Conservation (phyloP, 2,797 vertebrate genomes). For the Hyperoplus lanceolatus region DNA sequence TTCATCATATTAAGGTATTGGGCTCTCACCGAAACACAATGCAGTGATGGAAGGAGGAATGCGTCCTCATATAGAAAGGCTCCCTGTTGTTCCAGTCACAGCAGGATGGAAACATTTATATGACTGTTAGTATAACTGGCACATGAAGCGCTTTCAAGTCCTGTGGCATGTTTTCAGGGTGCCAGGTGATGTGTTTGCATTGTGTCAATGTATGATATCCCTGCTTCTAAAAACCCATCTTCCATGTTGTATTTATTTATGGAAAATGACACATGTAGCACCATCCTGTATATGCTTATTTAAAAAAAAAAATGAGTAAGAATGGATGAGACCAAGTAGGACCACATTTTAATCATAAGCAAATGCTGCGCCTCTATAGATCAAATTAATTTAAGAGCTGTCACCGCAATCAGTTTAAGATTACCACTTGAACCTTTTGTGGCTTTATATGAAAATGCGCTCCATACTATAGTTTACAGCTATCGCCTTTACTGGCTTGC, state of each 20-base stretch:
- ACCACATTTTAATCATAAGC: slow-evolving; percentile 27
- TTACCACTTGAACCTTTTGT: slow-evolving; percentile 40
- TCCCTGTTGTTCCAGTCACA: background rate
- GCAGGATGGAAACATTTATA: background rate
- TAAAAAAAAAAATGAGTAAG: background rate
- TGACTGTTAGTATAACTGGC: slow-evolving; percentile 5
- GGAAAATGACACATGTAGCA: background rate
- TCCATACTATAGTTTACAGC: slow-evolving; percentile 12
- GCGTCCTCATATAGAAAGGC: background rate
- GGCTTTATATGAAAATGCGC: slow-evolving; percentile 30
- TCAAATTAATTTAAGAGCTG: slow-evolving; percentile 35
- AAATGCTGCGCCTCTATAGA: slow-evolving; percentile 21
- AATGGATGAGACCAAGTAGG: background rate
- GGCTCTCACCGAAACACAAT: background rate
- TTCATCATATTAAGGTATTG: background rate
- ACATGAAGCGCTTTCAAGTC: slow-evolving; percentile 1
- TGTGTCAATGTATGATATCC: background rate
- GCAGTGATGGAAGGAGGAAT: background rate
- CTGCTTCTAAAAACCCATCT: background rate
- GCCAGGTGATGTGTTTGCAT: slow-evolving; percentile 1
- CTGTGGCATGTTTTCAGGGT: background rate
- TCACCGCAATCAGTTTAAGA: slow-evolving; percentile 41
- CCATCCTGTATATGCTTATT: slow-evolving; percentile 3
- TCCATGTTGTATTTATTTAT: background rate
- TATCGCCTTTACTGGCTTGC: slow-evolving; percentile 8